These are phyloP conservation scores for Idaea aversata DNA, from an alignment of 2,888 invertebrate genomes.

Conservation along the genomic window DNA sequence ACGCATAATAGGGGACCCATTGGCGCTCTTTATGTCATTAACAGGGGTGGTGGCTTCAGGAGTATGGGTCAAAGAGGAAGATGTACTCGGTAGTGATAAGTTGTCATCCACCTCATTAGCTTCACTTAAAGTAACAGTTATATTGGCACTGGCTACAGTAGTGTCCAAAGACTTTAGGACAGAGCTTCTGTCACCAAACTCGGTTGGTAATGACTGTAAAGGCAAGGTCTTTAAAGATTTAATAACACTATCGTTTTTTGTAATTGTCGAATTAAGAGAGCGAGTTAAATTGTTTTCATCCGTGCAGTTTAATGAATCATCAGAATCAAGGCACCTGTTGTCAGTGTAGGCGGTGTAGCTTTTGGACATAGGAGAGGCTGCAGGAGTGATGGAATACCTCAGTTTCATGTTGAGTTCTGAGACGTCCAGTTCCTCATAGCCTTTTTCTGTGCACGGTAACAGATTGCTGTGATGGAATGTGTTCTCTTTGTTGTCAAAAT, in stretches of 20 bases:
- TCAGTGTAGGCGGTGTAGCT: conserved; percentile 58
- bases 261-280: conserved; percentile 57
- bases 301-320: conserved; percentile 41
- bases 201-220: conserved; percentile 50
- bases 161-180: conserved; percentile 46
- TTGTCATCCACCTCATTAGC: conserved; percentile 56
- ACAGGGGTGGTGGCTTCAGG: conserved; percentile 70
- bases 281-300: conserved; percentile 55
- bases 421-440: conserved; percentile 69
- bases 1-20: conserved; percentile 68
- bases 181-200: conserved; percentile 46
- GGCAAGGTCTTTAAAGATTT: conserved; percentile 57
- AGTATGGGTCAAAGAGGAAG: conserved; percentile 56
- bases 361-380: conserved; percentile 67
- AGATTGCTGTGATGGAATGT: conserved; percentile 62
- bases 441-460: conserved; percentile 62
- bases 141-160: conserved; percentile 31
- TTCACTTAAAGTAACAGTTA: conserved; percentile 46
- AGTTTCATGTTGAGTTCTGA: conserved; percentile 72
- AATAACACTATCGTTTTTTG: conserved; percentile 44
- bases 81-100: conserved; percentile 56
- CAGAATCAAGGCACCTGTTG: conserved; percentile 43
- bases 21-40: conserved; percentile 57
- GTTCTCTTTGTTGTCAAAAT: conserved; percentile 73
- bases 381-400: conserved; percentile 68